Evolutionary conservation across 2,797 vertebrate genomes (phyloP).

Genomic region (Meda fulgida): DNA sequence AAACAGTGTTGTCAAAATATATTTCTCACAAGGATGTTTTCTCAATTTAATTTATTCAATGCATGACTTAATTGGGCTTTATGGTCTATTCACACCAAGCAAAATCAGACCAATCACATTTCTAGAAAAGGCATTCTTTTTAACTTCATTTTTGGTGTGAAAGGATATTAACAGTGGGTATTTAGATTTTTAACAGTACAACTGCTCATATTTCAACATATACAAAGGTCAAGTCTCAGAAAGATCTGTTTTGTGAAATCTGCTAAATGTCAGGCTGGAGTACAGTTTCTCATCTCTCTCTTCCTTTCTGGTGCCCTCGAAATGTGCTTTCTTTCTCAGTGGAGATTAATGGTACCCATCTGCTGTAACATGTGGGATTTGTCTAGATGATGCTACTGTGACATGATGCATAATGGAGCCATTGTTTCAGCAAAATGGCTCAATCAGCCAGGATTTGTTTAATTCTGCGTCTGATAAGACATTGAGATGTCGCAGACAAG

Average conservation of each 20-base stretch:
- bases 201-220: slow-evolving; percentile 3
- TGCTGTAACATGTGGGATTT: slow-evolving; percentile 59
- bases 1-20: not conserved
- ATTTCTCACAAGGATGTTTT: slow-evolving; percentile 23
- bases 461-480: slow-evolving; percentile 36
- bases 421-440: slow-evolving; percentile 53
- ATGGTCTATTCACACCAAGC: not conserved
- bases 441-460: slow-evolving; percentile 53
- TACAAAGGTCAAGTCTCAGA: slow-evolving; percentile 22
- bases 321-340: slow-evolving; percentile 20
- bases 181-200: not conserved
- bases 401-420: slow-evolving; percentile 55
- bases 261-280: slow-evolving; percentile 30
- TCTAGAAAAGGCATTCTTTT: slow-evolving; percentile 8
- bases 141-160: not conserved
- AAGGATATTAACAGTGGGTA: not conserved
- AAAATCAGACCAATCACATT: not conserved
- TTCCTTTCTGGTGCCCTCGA: slow-evolving; percentile 17
- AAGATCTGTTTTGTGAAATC: slow-evolving; percentile 20
- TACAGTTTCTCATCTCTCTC: slow-evolving; percentile 21
- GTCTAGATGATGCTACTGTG: slow-evolving; percentile 57
- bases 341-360: slow-evolving; percentile 56
- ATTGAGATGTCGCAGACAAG: slow-evolving; percentile 2
- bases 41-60: slow-evolving; percentile 3
- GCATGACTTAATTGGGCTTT: not conserved